These are phyloP conservation scores for Euzophera pinguis DNA, from an alignment of 2,888 invertebrate genomes.

Conservation along the genomic window DNA sequence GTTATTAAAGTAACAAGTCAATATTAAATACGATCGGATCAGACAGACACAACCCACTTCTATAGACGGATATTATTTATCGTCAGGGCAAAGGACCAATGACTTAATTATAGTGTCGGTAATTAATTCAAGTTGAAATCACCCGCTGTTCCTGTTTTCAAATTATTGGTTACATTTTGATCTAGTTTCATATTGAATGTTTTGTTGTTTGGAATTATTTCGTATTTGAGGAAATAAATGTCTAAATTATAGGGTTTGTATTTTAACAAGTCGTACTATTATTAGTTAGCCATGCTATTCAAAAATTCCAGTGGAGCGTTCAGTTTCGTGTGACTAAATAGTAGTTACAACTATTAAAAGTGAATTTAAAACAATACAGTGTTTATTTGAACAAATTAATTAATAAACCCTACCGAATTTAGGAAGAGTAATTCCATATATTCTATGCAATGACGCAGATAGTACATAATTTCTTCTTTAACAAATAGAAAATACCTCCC, in stretches of 20 bases:
- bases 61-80: slow-evolving; percentile 6
- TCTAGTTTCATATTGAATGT: slow-evolving; percentile 5
- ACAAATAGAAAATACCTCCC: no score
- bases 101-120: slow-evolving; percentile 3
- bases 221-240: not conserved
- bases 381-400: no score
- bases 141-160: not conserved
- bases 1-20: slow-evolving; percentile 4
- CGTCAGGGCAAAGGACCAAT: not conserved
- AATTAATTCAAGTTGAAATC: slow-evolving; percentile 6
- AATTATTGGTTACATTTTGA: slow-evolving; percentile 3
- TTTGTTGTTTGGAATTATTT: not conserved
- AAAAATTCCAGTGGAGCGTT: no score
- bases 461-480: no score
- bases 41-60: slow-evolving; percentile 1
- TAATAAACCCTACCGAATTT: no score
- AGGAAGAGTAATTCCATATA: no score
- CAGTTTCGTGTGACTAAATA: no score
- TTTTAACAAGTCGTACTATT: not conserved
- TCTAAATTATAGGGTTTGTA: not conserved
- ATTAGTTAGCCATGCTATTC: not conserved
- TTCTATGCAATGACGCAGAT: no score
- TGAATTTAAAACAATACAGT: no score
- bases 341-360: no score
- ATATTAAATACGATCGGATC: slow-evolving; percentile 1